Evolutionary conservation across 2,797 vertebrate genomes (phyloP), one percentile per base, ranked within the genome.

Genomic region (Discoglossus pictus): DNA sequence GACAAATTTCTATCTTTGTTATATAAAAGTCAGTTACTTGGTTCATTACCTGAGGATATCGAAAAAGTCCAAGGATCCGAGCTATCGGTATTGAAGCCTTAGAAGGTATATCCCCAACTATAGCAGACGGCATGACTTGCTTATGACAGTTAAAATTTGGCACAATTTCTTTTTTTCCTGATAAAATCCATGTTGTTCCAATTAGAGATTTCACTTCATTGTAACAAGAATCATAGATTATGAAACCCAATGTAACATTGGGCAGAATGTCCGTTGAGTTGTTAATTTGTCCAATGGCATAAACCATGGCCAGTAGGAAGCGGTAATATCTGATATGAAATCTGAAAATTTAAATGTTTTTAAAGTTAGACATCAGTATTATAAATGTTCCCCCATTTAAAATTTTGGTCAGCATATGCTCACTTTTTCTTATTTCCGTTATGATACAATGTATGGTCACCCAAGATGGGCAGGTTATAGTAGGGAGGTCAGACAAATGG

Each of bases 281-380:
- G 43, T 70, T 70, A 15, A 70, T 56, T 63, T 70, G 42, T 43
- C 15, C 13, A 7, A 56, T 56, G n/a, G 67, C 42, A 48, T 56
- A 70, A 6, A 70, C 59, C 67, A 70, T 62, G 20, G 59, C 9
- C 1, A 70, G 43, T 3, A 70, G 67, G 13, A 21, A 63, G 16
- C 67, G 59, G n/a, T 70, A 70, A 70, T 70, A 70, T 17, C 67
- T 5, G 24, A 70, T 70, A 21, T 70, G 67, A 42, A 70, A 70
- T 48, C 67, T 70, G 11, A 42, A 53, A 21, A 38, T 31, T 4
- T 4, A 31, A 31, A 31, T 4, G 8, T 4, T 4, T 31, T 31
- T 31, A 31, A 31, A 31, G 8, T 31, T 31, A 31, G 4, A 31
- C 8, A 4, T 8, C 27, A 31, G 8, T 4, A 8, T 31, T 31